Percentiles rank a stretch among this genome's conserved stretches.
Conservation (phyloP, 2,113 vertebrate genomes). For the Cebidichthys violaceus region DNA sequence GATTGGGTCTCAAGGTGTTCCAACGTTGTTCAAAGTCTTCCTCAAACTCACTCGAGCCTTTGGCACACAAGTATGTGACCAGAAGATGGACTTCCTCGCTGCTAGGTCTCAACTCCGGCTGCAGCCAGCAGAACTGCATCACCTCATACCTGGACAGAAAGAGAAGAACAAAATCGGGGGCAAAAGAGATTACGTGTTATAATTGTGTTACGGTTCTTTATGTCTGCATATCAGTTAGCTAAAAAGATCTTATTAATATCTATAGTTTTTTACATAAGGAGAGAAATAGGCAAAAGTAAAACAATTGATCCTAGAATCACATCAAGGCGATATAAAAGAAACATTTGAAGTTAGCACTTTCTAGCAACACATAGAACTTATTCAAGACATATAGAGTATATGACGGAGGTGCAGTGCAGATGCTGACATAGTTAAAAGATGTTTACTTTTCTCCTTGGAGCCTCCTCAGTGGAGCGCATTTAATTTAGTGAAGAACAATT, state of each 20-base stretch:
- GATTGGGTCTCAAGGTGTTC: constrained; percentile 92
- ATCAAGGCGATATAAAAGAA: constrained; percentile 3
- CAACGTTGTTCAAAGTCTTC: constrained; percentile 96
- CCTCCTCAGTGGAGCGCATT: not conserved
- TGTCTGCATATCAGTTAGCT: not conserved
- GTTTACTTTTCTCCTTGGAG: constrained; percentile 18
- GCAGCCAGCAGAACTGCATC: constrained; percentile 99
- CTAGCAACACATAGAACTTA: constrained; percentile 8
- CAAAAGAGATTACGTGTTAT: not conserved
- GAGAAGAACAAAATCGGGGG: not conserved
- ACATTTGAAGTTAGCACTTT: constrained; percentile 41
- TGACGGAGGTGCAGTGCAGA: constrained; percentile 29
- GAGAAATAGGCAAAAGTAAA: not conserved
- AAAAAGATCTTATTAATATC: not conserved
- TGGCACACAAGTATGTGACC: constrained; percentile 93
- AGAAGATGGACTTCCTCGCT: constrained; percentile 96
- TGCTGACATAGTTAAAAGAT: constrained; percentile 43
- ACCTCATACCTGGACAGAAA: constrained; percentile 92
- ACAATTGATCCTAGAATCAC: not conserved
- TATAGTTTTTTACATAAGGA: not conserved
- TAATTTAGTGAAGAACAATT: constrained; percentile 42
- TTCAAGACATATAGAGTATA: constrained; percentile 22
- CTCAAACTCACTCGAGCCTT: constrained; percentile 89
- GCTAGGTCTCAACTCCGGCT: constrained; percentile 94
- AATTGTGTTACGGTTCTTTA: not conserved